Evolutionary conservation across 2,888 invertebrate genomes (phyloP), one percentile per base, ranked within the genome.

Genomic region (Epirrita christyi): DNA sequence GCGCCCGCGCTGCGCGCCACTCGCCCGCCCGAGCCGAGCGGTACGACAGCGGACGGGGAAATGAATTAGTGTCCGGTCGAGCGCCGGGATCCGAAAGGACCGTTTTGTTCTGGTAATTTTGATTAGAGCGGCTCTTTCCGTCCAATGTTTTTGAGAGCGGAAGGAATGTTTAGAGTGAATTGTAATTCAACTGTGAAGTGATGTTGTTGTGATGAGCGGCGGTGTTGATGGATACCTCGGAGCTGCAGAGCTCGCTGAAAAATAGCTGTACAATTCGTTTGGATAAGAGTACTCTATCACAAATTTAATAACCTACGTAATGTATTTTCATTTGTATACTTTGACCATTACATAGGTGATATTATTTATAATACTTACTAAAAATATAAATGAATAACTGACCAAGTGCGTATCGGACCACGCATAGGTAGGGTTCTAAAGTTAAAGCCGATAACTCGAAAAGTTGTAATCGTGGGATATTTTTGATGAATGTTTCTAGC

Each of bases 31-130:
- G 32, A 21, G 21, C 21, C 21, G 21, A 21, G 21, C 32, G 14
- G 14, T 27, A 13, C 36, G 15, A 14, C 32, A 40, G 9, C 48
- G 29, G 47, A 36, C 40, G 29, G 14, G 13, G 40, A 27, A 14
- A 61, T 55, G 55, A 53, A 53, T 53, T 52, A 46, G 60, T 43
- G 58, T 21, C 45, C 45, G 49, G 34, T 38, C 42, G 15, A 14
- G 32, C 14, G 15, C 41, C 47, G 48, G 46, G 46, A 50, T 51
- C 41, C 61, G 47, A 51, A 42, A 47, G 46, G 13, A 42, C 53
- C 29, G 28, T 38, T 44, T 38, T 44, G 47, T 51, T 47, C 59
- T 56, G 62, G 62, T 63, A 63, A 63, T 40, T 54, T 21, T 9
- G 7, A n/a, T 36, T 11, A 5, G 36, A 15, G n/a, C 36, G 36